These are phyloP conservation scores for Nymphalis polychloros DNA, from an alignment of 2,888 invertebrate species.

Conservation along the genomic window DNA sequence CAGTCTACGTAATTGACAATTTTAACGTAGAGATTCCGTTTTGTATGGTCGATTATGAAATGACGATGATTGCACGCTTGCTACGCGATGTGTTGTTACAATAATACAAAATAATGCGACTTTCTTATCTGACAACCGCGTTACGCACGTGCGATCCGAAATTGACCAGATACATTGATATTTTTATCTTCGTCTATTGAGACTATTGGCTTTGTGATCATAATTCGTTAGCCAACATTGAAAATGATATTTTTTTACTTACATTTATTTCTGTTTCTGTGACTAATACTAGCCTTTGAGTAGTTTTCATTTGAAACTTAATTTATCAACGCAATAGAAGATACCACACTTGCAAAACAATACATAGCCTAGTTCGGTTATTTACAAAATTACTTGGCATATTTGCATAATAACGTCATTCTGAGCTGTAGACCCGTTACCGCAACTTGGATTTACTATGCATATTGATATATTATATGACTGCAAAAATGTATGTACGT, in stretches of 20 bases:
- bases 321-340: not conserved
- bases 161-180: too few species aligned
- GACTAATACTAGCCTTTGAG: not conserved
- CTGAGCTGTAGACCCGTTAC: conserved; percentile 16
- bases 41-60: conserved; percentile 23
- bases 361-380: conserved; percentile 21
- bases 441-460: conserved; percentile 26
- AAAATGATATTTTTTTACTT: too few species aligned
- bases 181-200: too few species aligned
- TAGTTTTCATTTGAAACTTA: not conserved
- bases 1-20: conserved; percentile 18
- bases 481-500: conserved; percentile 29
- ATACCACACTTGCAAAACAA: not conserved
- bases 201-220: too few species aligned
- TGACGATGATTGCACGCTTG: conserved; percentile 17
- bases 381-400: conserved; percentile 21
- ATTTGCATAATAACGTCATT: conserved; percentile 38
- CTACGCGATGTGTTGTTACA: conserved; percentile 24
- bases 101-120: conserved; percentile 24
- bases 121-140: not conserved
- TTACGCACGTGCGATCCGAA: conserved; percentile 18
- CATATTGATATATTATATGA: conserved; percentile 26
- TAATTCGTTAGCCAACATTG: not conserved
- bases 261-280: too few species aligned
- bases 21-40: conserved; percentile 26